Percentiles rank a stretch among this genome's conserved stretches.
These are phyloP conservation scores for Diploscapter pachys DNA, from an alignment of 1,140 invertebrate genomes.

Conservation along the genomic window DNA sequence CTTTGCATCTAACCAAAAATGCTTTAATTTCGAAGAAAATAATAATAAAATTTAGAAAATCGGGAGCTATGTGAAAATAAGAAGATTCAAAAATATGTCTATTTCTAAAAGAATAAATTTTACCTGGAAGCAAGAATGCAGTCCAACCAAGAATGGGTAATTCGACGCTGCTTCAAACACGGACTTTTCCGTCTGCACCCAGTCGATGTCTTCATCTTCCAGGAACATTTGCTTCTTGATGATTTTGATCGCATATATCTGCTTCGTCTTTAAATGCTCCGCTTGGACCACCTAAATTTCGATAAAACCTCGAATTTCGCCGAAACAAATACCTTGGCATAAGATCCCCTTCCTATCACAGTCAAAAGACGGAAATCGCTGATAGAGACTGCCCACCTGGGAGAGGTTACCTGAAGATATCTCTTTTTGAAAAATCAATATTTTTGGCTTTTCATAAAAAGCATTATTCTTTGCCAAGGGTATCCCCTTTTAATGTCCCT, in stretches of 20 bases:
- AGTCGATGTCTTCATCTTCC: constrained; percentile 99
- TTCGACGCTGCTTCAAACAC: constrained; percentile 99
- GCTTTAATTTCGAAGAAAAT: background rate
- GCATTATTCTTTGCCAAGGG: too few species aligned
- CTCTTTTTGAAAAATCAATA: too few species aligned
- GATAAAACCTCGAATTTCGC: constrained; percentile 2
- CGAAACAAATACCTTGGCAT: constrained; percentile 75
- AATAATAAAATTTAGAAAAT: too few species aligned
- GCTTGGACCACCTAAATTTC: constrained; percentile 78
- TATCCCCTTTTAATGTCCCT: too few species aligned
- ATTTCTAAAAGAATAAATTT: constrained; percentile 58
- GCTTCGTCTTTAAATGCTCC: constrained; percentile 85
- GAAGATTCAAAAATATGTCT: too few species aligned
- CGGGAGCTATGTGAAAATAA: too few species aligned
- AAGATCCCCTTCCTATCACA: constrained; percentile 95
- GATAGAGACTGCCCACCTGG: constrained; percentile 68
- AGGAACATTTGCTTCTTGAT: constrained; percentile 98
- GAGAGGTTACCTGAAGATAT: constrained; percentile 60
- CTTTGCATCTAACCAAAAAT: background rate
- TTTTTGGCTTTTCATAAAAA: constrained; percentile 42
- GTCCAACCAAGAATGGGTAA: constrained; percentile 96
- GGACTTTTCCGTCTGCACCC: constrained; percentile 99
- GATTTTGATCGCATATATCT: constrained; percentile 99
- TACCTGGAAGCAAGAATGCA: constrained; percentile 97
- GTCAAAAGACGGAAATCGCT: constrained; percentile 93